Base-by-base conservation (phyloP, 1,140 invertebrate species). In the Diachasma alloeum region DNA sequence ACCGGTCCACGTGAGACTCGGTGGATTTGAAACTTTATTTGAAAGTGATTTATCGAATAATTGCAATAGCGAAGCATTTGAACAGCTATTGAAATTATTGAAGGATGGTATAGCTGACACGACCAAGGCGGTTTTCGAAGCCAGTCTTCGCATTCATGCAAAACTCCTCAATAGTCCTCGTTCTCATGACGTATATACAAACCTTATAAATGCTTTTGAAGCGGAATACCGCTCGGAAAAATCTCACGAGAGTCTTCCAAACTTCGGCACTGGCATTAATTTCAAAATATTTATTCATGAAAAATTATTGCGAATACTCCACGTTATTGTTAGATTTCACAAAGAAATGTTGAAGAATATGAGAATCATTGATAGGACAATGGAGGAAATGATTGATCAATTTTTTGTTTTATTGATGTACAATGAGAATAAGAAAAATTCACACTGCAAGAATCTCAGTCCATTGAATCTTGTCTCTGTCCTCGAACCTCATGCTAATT, bases 201-300 rank as follows among this genome's bases (percentile, higher is more conserved):
- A 86, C 78, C 73, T 90, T 15, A 73, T 89, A 4, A 82, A 71
- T 9, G 77, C 83, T 1, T 88, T 88, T 69, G 82, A 84, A 15
- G 76, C 79, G 11, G 82, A 84, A 37, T 86, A 86, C 67, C 76
- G 87, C 26, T 82, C 83, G 0, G 82, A 79, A 39, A 85, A 84
- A 53, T 42, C 85, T 4, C 79, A 81, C 42, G 85, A 89, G 5
- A 80, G 78, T 0, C 70, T 89, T 15, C 88, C 88, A 10, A 88
- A 84, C 36, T 72, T 86, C 0, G 81, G 82, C 3, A 84, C 82
- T 10, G 88, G 88, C 6, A 83, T 90, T 36, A 89, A 88, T 78
- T 89, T 89, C 59, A 89, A 89, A 75, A 84, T 88, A 48, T 85
- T 88, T 42, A 46, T 86, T 1, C 88, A 90, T 36, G 88, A 90